A percentile compares a stretch with the other conserved stretches of the same genome.
Evolutionary conservation across 2,797 vertebrate genomes (phyloP).

Genomic region (Sebastolobus alascanus): DNA sequence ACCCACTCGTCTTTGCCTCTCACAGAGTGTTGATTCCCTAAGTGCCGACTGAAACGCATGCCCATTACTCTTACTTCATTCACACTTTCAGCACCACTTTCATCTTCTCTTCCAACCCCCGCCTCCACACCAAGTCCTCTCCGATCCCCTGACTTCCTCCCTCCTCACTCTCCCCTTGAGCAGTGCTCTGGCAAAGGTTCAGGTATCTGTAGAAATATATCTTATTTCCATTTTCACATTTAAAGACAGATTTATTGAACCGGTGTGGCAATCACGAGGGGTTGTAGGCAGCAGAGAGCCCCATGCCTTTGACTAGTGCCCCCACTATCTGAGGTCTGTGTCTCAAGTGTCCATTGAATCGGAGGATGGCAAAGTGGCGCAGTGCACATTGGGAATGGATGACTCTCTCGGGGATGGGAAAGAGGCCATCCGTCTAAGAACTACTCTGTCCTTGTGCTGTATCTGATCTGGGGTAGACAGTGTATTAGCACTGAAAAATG

Average conservation of each 20-base stretch:
- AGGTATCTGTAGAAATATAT: constrained; percentile 42
- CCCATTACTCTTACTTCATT: constrained; percentile 59
- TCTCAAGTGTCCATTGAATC: constrained; percentile 71
- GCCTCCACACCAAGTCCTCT: not conserved
- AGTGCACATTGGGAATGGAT: constrained; percentile 76
- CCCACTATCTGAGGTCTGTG: constrained; percentile 57
- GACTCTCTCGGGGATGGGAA: constrained; percentile 70
- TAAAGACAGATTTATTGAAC: constrained; percentile 59
- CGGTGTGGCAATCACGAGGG: constrained; percentile 18
- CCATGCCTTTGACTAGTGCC: constrained; percentile 43
- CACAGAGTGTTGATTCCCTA: constrained; percentile 46
- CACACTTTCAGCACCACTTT: constrained; percentile 51
- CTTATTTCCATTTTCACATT: constrained; percentile 48
- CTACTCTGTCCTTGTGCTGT: constrained; percentile 79
- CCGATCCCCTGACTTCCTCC: constrained; percentile 9
- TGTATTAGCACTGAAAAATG: constrained; percentile 83
- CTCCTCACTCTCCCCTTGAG: constrained; percentile 33
- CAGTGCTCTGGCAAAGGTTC: constrained; percentile 34
- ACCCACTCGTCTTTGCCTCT: constrained; percentile 53
- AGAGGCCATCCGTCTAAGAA: constrained; percentile 78
- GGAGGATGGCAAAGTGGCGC: constrained; percentile 68
- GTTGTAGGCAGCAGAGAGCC: constrained; percentile 33
- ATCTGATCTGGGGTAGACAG: constrained; percentile 82
- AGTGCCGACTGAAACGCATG: constrained; percentile 41
- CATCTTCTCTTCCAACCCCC: constrained; percentile 32